A percentile compares a stretch with the other conserved stretches of the same genome.
phyloP scores from a whole-genome alignment of 2,797 vertebrate species.

The Eremophila alpestris region DNA sequence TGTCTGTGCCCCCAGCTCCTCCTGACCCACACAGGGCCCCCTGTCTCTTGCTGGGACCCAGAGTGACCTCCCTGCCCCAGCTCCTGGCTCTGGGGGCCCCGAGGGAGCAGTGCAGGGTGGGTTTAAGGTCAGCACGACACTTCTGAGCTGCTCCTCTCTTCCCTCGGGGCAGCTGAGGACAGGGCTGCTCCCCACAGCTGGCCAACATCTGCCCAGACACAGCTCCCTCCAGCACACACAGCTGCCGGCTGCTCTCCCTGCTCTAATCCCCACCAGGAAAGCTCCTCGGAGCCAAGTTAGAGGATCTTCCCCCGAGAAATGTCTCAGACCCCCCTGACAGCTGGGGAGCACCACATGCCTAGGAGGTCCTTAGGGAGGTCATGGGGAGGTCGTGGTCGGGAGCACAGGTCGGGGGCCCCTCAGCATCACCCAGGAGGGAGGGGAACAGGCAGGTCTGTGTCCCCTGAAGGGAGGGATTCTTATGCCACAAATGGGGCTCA shows the following conservation, averaged over 20 bases:
- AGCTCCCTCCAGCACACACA: background rate
- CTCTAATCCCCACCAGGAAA: background rate
- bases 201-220: background rate
- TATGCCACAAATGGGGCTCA: fast-evolving
- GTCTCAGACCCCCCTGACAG: background rate
- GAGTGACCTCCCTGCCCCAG: background rate
- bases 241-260: background rate
- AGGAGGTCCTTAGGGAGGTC: background rate
- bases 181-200: background rate
- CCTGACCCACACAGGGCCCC: background rate
- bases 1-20: background rate
- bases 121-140: background rate
- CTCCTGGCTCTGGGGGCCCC: fast-evolving
- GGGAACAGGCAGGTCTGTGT: background rate
- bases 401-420: background rate
- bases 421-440: fast-evolving
- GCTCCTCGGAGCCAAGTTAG: background rate
- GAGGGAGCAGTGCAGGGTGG: fast-evolving
- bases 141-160: background rate
- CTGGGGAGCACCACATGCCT: background rate
- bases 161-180: background rate
- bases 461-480: background rate
- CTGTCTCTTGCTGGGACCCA: fast-evolving
- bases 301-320: background rate
- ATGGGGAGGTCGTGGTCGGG: background rate